Percentiles rank a stretch among this genome's conserved stretches.
Evolutionary conservation across 2,888 invertebrate genomes (phyloP).

Genomic region (Drosophila acutilabella): DNA sequence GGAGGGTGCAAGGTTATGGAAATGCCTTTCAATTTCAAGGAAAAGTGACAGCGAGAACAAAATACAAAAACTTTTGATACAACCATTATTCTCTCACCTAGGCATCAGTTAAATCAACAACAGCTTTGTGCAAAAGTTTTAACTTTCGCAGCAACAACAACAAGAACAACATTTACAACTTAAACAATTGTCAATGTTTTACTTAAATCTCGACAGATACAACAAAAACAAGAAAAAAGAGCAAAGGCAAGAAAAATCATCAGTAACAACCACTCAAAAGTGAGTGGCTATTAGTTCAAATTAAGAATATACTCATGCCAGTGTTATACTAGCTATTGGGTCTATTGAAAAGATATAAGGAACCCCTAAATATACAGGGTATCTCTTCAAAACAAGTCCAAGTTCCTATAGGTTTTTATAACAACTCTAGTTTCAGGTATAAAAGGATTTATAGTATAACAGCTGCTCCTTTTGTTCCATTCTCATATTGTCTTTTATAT

Average conservation of each 20-base stretch:
- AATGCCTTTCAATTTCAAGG: constrained; percentile 29
- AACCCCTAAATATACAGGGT: not conserved
- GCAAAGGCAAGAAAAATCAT: constrained; percentile 33
- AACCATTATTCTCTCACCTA: constrained; percentile 18
- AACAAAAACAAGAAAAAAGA: constrained; percentile 24
- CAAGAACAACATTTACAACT: constrained; percentile 17
- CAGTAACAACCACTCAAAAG: constrained; percentile 39
- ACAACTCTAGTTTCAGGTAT: too few species aligned
- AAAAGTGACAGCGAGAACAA: constrained; percentile 1
- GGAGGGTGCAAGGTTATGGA: constrained; percentile 8
- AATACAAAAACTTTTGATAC: constrained; percentile 24
- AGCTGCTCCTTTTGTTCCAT: not conserved
- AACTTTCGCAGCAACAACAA: constrained; percentile 26
- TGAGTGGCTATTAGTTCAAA: constrained; percentile 42
- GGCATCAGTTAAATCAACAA: constrained; percentile 32
- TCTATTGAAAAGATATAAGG: not conserved
- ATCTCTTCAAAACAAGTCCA: not conserved
- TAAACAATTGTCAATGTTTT: constrained; percentile 72
- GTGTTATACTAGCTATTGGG: not conserved
- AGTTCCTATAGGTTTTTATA: not conserved
- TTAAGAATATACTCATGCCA: constrained; percentile 10
- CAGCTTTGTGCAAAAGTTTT: constrained; percentile 54
- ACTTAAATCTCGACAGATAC: constrained; percentile 55
- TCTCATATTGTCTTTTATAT: not conserved
- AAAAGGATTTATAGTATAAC: too few species aligned